Conservation (phyloP, 1,140 invertebrate genomes). For the Solenopsis fugax region DNA sequence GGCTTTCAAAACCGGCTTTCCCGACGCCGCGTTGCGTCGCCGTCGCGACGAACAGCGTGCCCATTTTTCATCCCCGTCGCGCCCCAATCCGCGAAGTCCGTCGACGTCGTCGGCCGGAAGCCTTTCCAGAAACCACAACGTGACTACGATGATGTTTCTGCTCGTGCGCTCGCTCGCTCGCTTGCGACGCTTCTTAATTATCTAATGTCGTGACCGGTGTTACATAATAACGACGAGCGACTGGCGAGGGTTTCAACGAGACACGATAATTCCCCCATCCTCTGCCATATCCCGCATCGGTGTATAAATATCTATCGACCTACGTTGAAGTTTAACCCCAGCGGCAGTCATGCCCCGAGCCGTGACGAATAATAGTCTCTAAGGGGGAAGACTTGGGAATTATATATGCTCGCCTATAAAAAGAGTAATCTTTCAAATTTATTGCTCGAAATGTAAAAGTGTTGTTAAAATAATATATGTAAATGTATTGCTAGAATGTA, state of each 20-base stretch:
- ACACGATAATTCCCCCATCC: constrained; percentile 70
- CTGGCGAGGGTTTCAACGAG: constrained; percentile 74
- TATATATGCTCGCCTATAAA: constrained; percentile 12
- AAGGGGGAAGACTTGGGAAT: background rate
- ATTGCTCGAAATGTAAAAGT: constrained; percentile 8
- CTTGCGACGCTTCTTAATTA: constrained; percentile 69
- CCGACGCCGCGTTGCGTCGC: background rate
- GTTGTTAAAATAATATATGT: background rate
- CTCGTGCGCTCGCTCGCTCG: background rate
- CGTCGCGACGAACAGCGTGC: background rate
- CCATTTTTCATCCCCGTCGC: constrained; percentile 35
- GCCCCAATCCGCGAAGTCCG: constrained; percentile 51
- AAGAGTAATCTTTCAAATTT: background rate
- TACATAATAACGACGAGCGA: constrained; percentile 67
- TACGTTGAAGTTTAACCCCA: constrained; percentile 70
- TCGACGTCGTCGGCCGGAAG: constrained; percentile 46
- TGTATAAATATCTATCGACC: constrained; percentile 72
- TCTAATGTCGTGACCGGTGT: constrained; percentile 66
- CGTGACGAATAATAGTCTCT: constrained; percentile 34
- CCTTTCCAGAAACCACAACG: constrained; percentile 63
- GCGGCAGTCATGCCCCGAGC: constrained; percentile 19
- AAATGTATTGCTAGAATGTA: no score
- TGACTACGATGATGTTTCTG: constrained; percentile 50
- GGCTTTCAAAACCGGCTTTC: background rate
- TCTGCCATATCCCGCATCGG: constrained; percentile 42